phyloP scores from a whole-genome alignment of 2,888 invertebrate genomes.

The Deilephila porcellus region DNA sequence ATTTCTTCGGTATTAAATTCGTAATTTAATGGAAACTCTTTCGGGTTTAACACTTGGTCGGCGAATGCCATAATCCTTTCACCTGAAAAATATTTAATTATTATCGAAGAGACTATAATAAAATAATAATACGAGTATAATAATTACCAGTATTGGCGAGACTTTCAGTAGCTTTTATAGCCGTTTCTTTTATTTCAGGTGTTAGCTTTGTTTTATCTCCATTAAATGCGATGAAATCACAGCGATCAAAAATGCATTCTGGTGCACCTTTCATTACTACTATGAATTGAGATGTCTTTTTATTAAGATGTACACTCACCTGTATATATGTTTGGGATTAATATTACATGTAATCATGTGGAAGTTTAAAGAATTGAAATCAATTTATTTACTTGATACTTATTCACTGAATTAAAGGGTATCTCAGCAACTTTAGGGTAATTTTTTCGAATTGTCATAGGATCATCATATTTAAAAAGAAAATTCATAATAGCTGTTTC shows the following conservation, averaged over 20 bases:
- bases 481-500: slow-evolving; percentile 95
- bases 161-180: slow-evolving; percentile 59
- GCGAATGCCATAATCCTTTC: slow-evolving; percentile 96
- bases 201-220: slow-evolving; percentile 87
- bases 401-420: slow-evolving; percentile 97
- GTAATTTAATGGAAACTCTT: slow-evolving; percentile 93
- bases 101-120: background rate
- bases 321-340: slow-evolving; percentile 37
- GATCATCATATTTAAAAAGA: slow-evolving; percentile 87
- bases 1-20: slow-evolving; percentile 94
- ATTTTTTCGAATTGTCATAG: slow-evolving; percentile 88
- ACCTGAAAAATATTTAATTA: slow-evolving; percentile 85
- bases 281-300: slow-evolving; percentile 90
- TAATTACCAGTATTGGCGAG: slow-evolving; percentile 70
- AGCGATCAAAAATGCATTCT: slow-evolving; percentile 94
- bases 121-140: background rate
- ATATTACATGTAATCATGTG: background rate
- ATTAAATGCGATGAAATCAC: slow-evolving; percentile 91
- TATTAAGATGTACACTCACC: slow-evolving; percentile 91
- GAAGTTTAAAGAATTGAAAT: background rate
- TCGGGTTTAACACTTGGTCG: slow-evolving; percentile 93
- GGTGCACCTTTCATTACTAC: slow-evolving; percentile 98
- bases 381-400: slow-evolving; percentile 87
- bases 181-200: slow-evolving; percentile 54
- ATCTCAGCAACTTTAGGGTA: slow-evolving; percentile 95